phyloP scores from a whole-genome alignment of 2,797 vertebrate genomes.

The Eulemur albifrons region DNA sequence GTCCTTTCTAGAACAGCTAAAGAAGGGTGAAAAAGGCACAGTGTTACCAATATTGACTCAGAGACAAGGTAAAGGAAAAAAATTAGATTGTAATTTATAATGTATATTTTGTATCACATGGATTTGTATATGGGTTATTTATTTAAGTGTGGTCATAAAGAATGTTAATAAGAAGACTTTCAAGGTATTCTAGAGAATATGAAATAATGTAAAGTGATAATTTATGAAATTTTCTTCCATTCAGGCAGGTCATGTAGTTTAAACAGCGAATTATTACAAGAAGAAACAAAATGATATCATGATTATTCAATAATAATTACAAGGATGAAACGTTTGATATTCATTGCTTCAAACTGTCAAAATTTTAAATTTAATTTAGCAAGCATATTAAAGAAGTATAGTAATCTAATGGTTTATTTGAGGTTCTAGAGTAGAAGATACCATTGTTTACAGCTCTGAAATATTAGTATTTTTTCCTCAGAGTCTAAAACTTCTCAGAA shows the following conservation, averaged over 20 bases:
- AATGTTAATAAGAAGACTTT: constrained; percentile 20
- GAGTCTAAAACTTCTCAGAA: not conserved
- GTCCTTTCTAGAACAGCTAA: not conserved
- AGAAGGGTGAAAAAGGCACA: not conserved
- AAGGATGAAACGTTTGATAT: not conserved
- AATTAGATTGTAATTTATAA: not conserved
- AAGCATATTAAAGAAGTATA: not conserved
- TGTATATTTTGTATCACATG: not conserved
- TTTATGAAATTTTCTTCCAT: not conserved
- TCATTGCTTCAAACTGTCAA: not conserved
- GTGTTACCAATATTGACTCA: not conserved
- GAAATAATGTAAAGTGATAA: not conserved
- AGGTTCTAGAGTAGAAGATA: not conserved
- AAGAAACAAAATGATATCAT: not conserved
- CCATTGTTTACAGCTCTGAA: not conserved
- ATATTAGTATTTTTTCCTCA: not conserved
- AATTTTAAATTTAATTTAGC: constrained; percentile 26
- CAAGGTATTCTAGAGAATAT: not conserved
- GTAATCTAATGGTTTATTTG: not conserved
- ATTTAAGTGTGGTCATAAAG: not conserved
- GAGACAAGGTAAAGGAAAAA: not conserved
- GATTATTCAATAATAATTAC: not conserved
- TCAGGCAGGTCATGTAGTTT: not conserved
- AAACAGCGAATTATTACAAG: not conserved
- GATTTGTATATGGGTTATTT: not conserved